phyloP scores from a whole-genome alignment of 2,888 invertebrate genomes.

The Rhagonycha lutea region DNA sequence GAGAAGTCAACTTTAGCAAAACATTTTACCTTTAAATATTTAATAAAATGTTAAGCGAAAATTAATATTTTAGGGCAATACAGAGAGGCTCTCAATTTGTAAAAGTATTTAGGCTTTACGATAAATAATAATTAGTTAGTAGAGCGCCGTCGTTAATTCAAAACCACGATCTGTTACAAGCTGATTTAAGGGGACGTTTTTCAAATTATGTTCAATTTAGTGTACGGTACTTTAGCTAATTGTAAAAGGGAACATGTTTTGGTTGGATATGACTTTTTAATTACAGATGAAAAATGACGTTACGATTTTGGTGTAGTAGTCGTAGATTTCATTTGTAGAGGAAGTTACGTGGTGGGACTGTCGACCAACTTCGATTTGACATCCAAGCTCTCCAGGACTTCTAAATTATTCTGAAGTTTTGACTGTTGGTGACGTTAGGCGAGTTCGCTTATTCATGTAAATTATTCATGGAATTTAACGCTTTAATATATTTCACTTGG shows the following conservation, averaged over 20 bases:
- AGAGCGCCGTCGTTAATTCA: constrained; percentile 38
- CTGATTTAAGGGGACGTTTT: constrained; percentile 47
- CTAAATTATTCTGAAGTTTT: constrained; percentile 29
- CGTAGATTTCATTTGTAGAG: constrained; percentile 28
- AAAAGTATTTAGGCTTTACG: constrained; percentile 49
- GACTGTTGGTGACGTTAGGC: constrained; percentile 30
- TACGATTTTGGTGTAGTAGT: constrained; percentile 15
- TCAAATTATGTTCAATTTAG: constrained; percentile 47
- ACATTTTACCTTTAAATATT: background rate
- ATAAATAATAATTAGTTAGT: constrained; percentile 43
- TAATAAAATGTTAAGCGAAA: constrained; percentile 5
- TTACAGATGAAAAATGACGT: constrained; percentile 44
- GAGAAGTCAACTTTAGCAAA: background rate
- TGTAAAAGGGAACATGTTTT: constrained; percentile 47
- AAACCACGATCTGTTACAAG: constrained; percentile 33
- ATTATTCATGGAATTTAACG: constrained; percentile 30
- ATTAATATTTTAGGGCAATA: constrained; percentile 21
- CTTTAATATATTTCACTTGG: constrained; percentile 21
- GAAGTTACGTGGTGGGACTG: constrained; percentile 20
- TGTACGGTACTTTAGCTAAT: constrained; percentile 49
- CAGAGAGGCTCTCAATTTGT: constrained; percentile 26
- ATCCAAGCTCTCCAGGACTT: constrained; percentile 26
- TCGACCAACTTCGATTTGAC: constrained; percentile 22
- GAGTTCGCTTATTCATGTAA: constrained; percentile 24
- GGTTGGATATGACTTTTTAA: constrained; percentile 48